phyloP scores from a whole-genome alignment of 2,888 invertebrate species.

The Diaperis boleti region DNA sequence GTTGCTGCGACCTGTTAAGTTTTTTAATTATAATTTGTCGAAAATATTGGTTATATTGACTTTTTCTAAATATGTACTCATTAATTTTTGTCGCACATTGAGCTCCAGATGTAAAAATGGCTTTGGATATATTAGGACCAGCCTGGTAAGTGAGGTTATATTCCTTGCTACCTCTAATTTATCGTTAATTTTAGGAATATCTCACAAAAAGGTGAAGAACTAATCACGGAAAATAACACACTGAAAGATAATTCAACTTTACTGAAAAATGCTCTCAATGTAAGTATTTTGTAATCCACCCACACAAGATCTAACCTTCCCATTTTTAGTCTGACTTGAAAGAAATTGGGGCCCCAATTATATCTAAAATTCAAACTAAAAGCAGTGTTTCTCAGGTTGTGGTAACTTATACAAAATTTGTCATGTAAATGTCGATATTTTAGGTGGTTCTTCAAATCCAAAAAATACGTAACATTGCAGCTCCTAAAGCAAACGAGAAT shows the following conservation, averaged over 20 bases:
- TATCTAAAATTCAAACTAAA: slow-evolving; percentile 78
- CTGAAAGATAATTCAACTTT: slow-evolving; percentile 75
- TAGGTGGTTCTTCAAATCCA: slow-evolving; percentile 85
- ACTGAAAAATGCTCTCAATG: slow-evolving; percentile 77
- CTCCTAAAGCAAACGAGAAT: slow-evolving; percentile 92
- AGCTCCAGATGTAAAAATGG: slow-evolving; percentile 6
- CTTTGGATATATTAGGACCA: slow-evolving; percentile 49
- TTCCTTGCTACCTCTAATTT: not conserved
- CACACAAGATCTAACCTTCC: slow-evolving; percentile 23
- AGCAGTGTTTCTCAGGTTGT: slow-evolving; percentile 66
- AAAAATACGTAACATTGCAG: slow-evolving; percentile 88
- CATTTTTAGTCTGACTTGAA: slow-evolving; percentile 82
- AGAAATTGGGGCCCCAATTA: slow-evolving; percentile 82
- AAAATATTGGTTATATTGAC: not conserved
- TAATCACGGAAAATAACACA: slow-evolving; percentile 74
- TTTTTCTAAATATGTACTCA: not conserved
- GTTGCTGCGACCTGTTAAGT: not conserved
- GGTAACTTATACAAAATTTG: not conserved
- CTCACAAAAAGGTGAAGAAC: slow-evolving; percentile 77
- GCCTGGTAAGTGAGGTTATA: slow-evolving; percentile 52
- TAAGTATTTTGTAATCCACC: slow-evolving; percentile 66
- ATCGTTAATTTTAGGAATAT: slow-evolving; percentile 72
- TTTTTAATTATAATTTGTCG: slow-evolving; percentile 3
- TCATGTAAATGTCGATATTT: not conserved
- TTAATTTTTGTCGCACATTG: not conserved